phyloP scores from a whole-genome alignment of 2,797 vertebrate species.

The Crenuchus spilurus region DNA sequence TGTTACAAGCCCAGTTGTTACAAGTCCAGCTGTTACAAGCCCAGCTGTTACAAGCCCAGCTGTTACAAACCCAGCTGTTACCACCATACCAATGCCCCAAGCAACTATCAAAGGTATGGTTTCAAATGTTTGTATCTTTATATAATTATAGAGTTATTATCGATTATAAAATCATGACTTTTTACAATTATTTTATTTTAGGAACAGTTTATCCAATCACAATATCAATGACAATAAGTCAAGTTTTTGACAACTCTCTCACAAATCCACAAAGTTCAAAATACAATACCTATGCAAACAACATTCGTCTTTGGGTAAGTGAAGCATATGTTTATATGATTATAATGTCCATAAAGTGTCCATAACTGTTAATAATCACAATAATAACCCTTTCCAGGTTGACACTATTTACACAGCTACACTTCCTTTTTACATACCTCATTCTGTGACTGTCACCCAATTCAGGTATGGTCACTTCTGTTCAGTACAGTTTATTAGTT shows the following conservation, averaged over 20 bases:
- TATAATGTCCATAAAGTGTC: background rate
- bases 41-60: too few relatives aligned
- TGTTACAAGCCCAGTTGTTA: too few relatives aligned
- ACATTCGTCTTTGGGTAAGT: slow-evolving; percentile 58
- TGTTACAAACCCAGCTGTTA: too few relatives aligned
- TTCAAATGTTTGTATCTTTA: too few relatives aligned
- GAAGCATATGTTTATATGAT: background rate
- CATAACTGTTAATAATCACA: background rate
- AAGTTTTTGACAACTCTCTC: slow-evolving; percentile 20
- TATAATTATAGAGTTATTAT: background rate
- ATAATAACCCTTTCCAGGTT: slow-evolving; percentile 19
- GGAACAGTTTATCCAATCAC: slow-evolving; percentile 38
- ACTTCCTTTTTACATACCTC: background rate
- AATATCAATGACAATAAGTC: slow-evolving; percentile 56
- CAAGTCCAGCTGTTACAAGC: too few relatives aligned
- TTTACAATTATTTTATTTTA: slow-evolving; percentile 31
- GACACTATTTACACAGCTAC: slow-evolving; percentile 2
- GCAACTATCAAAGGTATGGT: too few relatives aligned
- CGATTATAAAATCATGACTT: too few relatives aligned
- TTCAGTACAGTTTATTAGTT: slow-evolving; percentile 39
- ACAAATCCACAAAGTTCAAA: background rate
- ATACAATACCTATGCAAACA: slow-evolving; percentile 7
- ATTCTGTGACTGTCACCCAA: slow-evolving; percentile 3
- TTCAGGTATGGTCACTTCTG: background rate
- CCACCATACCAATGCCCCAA: too few relatives aligned